A percentile compares a stretch with the other conserved stretches of the same genome.
These are phyloP conservation scores for Hermaeophaga mercurialis DNA, from an alignment of 2,888 invertebrate genomes.

Conservation along the genomic window DNA sequence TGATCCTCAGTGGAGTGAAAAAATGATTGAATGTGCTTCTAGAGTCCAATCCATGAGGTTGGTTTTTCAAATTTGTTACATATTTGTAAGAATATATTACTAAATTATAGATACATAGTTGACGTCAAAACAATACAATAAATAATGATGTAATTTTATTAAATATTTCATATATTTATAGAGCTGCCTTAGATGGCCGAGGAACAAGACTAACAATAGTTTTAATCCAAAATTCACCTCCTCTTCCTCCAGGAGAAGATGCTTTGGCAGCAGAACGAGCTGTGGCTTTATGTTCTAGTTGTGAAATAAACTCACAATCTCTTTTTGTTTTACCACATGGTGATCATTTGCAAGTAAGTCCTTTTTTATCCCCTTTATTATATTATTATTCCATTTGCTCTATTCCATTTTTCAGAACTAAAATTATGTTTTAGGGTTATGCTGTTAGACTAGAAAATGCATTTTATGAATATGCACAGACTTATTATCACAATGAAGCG, in stretches of 20 bases:
- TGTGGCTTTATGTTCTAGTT: slow-evolving; percentile 86
- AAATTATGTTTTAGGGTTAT: slow-evolving; percentile 63
- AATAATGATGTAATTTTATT: slow-evolving; percentile 70
- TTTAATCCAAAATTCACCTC: slow-evolving; percentile 83
- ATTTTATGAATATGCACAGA: slow-evolving; percentile 90
- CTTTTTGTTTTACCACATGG: slow-evolving; percentile 87
- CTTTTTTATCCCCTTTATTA: slow-evolving; percentile 4
- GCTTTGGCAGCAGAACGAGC: slow-evolving; percentile 88
- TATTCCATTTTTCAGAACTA: no score
- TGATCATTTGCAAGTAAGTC: slow-evolving; percentile 71
- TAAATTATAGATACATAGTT: slow-evolving; percentile 65
- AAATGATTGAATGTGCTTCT: slow-evolving; percentile 91
- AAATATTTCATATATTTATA: slow-evolving; percentile 46
- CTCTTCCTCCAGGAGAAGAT: slow-evolving; percentile 80
- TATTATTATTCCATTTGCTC: not conserved
- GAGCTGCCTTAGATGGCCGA: slow-evolving; percentile 74
- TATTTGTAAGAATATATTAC: not conserved
- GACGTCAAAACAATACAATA: slow-evolving; percentile 77
- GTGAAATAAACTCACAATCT: slow-evolving; percentile 89
- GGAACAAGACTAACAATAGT: slow-evolving; percentile 84
- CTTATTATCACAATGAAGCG: slow-evolving; percentile 89
- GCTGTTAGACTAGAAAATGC: slow-evolving; percentile 85
- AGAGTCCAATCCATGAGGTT: slow-evolving; percentile 79
- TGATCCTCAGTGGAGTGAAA: slow-evolving; percentile 92
- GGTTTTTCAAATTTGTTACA: slow-evolving; percentile 1